Evolutionary conservation across 2,888 invertebrate species (phyloP).

Genomic region (Leucophenga montana): DNA sequence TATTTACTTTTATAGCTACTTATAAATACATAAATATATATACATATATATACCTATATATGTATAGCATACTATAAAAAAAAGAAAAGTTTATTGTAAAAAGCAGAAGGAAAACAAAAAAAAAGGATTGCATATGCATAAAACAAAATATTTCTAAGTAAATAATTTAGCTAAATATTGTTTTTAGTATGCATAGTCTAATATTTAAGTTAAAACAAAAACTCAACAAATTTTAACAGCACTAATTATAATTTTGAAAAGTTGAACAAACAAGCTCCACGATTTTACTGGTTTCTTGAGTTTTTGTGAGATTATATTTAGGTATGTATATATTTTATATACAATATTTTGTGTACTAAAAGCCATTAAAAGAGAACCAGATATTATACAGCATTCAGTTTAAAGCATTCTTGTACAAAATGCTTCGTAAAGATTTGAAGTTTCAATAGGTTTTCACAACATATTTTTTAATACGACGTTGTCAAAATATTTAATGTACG

Average conservation of each 20-base stretch:
- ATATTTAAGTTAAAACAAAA: constrained; percentile 25
- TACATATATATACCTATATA: too few relatives aligned
- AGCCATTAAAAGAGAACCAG: constrained; percentile 52
- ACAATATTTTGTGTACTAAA: constrained; percentile 26
- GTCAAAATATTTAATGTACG: too few relatives aligned
- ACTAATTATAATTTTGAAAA: constrained; percentile 34
- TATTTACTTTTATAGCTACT: neutral
- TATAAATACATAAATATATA: constrained; percentile 2
- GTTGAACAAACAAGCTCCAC: neutral
- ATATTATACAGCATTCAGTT: neutral
- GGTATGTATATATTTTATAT: constrained; percentile 13
- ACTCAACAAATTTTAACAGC: constrained; percentile 28
- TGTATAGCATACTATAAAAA: neutral
- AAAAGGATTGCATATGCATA: neutral
- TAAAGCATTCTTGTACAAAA: neutral
- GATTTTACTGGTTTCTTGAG: constrained; percentile 32
- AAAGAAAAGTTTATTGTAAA: neutral
- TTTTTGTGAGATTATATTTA: constrained; percentile 43
- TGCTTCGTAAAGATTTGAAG: neutral
- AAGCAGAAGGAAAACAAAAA: neutral
- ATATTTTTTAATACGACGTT: too few relatives aligned
- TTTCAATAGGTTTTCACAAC: neutral
- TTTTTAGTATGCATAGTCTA: constrained; percentile 12
- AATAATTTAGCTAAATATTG: constrained; percentile 23
- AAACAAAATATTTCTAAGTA: constrained; percentile 10